phyloP scores from a whole-genome alignment of 1,140 invertebrate genomes.

The Fopius arisanus region DNA sequence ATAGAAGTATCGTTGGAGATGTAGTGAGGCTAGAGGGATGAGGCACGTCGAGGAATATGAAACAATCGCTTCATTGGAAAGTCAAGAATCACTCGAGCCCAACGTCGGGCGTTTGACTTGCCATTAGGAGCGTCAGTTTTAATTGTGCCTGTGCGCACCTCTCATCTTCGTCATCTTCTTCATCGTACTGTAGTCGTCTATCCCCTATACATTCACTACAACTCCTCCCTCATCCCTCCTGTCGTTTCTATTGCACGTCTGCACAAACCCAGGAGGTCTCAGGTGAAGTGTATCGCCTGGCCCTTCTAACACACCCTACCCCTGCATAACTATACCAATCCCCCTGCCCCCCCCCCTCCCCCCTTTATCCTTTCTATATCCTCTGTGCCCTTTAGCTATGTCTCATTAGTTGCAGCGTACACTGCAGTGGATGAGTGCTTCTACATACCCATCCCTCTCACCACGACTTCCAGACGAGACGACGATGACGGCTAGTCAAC shows the following conservation, averaged over 20 bases:
- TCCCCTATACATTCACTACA: conserved; percentile 1
- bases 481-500: neutral
- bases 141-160: conserved; percentile 61
- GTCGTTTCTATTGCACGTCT: conserved; percentile 52
- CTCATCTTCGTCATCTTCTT: conserved; percentile 42
- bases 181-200: conserved; percentile 31
- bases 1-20: conserved; percentile 16
- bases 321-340: conserved; percentile 32
- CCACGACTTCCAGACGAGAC: neutral
- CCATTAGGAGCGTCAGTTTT: conserved; percentile 67
- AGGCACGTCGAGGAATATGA: conserved; percentile 59
- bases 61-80: conserved; percentile 67
- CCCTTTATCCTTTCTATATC: conserved; percentile 45
- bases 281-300: conserved; percentile 64
- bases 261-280: conserved; percentile 56
- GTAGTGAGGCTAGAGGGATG: conserved; percentile 40
- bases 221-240: conserved; percentile 35
- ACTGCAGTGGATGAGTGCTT: conserved; percentile 60
- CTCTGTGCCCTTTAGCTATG: conserved; percentile 64
- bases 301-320: conserved; percentile 36
- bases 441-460: conserved; percentile 37
- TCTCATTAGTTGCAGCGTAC: conserved; percentile 64
- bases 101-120: conserved; percentile 66
- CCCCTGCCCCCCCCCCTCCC: too few relatives aligned
- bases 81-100: conserved; percentile 65